Evolutionary conservation across 2,113 vertebrate genomes (phyloP).

Genomic region (Addax nasomaculatus): DNA sequence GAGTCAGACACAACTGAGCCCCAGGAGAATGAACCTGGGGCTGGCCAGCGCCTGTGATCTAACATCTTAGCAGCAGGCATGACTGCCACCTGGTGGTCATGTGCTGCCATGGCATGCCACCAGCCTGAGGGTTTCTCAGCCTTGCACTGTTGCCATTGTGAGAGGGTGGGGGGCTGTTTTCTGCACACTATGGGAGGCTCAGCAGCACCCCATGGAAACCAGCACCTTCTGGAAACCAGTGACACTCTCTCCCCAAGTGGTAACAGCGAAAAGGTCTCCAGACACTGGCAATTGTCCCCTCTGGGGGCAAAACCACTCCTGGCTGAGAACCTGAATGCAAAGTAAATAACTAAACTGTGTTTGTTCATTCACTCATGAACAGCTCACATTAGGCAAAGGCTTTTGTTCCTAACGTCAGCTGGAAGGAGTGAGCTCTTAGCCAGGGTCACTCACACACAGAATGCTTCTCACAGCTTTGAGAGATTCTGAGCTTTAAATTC

Average conservation of each 20-base stretch:
- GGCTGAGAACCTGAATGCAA: not conserved
- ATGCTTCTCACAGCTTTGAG: not conserved
- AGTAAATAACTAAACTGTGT: not conserved
- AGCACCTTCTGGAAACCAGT: not conserved
- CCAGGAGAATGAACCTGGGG: not conserved
- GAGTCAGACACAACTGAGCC: not conserved
- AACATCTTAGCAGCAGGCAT: not conserved
- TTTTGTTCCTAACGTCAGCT: not conserved
- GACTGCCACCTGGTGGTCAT: slow-evolving; percentile 10
- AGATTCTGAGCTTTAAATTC: not conserved
- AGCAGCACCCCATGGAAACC: not conserved
- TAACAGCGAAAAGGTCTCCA: not conserved
- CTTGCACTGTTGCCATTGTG: not conserved
- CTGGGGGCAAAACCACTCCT: not conserved
- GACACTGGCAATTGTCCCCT: not conserved
- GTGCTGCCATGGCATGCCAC: not conserved
- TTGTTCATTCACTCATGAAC: not conserved
- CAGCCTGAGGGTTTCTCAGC: not conserved
- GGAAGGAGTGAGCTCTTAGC: not conserved
- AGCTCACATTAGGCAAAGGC: not conserved
- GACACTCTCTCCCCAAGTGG: not conserved
- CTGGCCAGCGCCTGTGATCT: rapidly evolving
- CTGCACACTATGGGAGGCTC: not conserved
- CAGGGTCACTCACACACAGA: not conserved
- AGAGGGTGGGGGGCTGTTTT: rapidly evolving